Evolutionary conservation across 2,888 invertebrate genomes (phyloP), one percentile per base, ranked within the genome.

Genomic region (Pachymerium ferrugineum): DNA sequence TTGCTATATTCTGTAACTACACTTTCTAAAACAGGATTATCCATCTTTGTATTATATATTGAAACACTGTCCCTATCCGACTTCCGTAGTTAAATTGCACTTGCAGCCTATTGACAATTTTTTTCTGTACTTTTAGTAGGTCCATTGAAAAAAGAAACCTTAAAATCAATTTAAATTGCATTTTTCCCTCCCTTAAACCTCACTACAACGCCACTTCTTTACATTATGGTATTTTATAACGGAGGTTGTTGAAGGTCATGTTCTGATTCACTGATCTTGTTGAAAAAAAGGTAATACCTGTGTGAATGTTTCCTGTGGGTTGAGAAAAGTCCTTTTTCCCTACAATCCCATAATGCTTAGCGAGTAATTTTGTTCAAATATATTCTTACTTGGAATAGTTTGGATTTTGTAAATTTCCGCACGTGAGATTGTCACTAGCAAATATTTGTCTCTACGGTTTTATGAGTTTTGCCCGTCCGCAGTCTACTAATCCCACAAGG

Each of bases 331-430:
- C n/a, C n/a, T n/a, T 22, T 62, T 62, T 62, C 5, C 14, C 28
- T 14, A 25, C 38, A 38, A 38, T 16, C 62, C 62, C 62, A 62
- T 28, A 62, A 62, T 62, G 62, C 28, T 62, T 28, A 1, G 62
- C 62, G 25, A 62, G 62, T 28, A 62, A 62, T 62, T 62, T 62
- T 14, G 62, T n/a, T n/a, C n/a, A n/a, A n/a, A n/a, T n/a, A n/a
- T 28, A 28, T 62, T 28, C 62, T 62, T 62, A 22, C 28, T 62
- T 28, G 62, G 22, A 62, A n/a, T n/a, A n/a, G n/a, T 62, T 62
- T 62, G 28, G 62, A 62, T 62, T 62, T 62, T 62, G 62, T 62
- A 62, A 62, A 62, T 62, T 62, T 62, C 62, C 62, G 62, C 62
- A 62, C 62, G 62, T 62, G 62, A 62, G 62, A 62, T 28, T 28